Conservation (phyloP, 1,140 invertebrate species). For the Augochlora pura region DNA sequence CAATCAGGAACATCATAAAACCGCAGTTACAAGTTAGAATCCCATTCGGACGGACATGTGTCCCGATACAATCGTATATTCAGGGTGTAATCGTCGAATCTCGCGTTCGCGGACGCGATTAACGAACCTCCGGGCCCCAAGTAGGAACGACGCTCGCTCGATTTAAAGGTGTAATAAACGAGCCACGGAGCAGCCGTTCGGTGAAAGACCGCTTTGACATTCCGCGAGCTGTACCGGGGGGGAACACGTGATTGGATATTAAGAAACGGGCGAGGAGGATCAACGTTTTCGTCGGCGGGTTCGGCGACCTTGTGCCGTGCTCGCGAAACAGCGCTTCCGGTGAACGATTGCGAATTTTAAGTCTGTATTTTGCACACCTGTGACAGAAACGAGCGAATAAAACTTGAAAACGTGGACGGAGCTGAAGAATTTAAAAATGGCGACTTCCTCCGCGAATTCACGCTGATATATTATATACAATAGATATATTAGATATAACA, state of each 20-base stretch:
- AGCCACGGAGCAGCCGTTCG: constrained; percentile 35
- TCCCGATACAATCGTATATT: constrained; percentile 46
- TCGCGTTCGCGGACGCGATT: constrained; percentile 34
- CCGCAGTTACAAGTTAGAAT: constrained; percentile 49
- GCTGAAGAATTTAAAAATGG: too few species aligned
- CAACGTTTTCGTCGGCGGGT: constrained; percentile 3
- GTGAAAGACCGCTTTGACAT: constrained; percentile 30
- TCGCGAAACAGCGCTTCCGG: neutral
- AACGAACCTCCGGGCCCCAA: constrained; percentile 34
- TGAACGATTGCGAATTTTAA: too few species aligned
- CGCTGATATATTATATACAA: too few species aligned
- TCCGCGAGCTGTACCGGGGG: constrained; percentile 39
- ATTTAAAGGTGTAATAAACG: constrained; percentile 49
- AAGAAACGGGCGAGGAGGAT: constrained; percentile 18
- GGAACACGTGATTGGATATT: constrained; percentile 31
- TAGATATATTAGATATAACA: too few species aligned
- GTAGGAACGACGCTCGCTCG: constrained; percentile 18
- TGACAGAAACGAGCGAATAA: too few species aligned
- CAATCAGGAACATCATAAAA: constrained; percentile 40
- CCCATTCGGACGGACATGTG: constrained; percentile 34
- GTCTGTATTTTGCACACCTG: too few species aligned
- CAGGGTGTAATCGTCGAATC: constrained; percentile 43
- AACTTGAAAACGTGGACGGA: too few species aligned
- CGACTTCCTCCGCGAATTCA: too few species aligned
- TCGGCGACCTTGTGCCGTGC: constrained; percentile 31